Evolutionary conservation across 1,140 invertebrate species (phyloP), one percentile per base, ranked within the genome.

Genomic region (Caenorhabditis remanei): DNA sequence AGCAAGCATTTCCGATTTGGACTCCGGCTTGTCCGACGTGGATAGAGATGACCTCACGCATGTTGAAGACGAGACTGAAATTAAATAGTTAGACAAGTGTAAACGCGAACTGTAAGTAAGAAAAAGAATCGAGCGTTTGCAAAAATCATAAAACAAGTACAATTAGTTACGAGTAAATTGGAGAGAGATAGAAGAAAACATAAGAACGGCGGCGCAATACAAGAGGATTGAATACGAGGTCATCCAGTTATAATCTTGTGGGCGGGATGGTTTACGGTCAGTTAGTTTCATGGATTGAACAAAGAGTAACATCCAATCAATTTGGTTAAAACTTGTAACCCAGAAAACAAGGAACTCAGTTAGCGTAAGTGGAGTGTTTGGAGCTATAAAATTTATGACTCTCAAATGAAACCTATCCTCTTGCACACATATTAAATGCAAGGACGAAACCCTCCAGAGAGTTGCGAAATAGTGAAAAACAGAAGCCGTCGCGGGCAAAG

Each of bases 1-100:
- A 95, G 90, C 94, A 95, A 83, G 96, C 93, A 92, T 94, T 94
- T 40, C 94, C 94, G 79, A 94, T 94, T 92, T 94, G 94, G 11
- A 94, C 94, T 58, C 94, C 94, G 43, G 94, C 94, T 90, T 94
- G 94, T 43, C 94, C 94, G 84, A 94, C 91, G 89, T 94, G 94
- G 85, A 94, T 90, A 86, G 90, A 93, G 83, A 94, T 94, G 89
- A 94, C 94, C 91, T 94, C 94, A 56, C 91, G 90, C 93, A 86
- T 84, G 13, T 58, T 43, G 19, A 41, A 58, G 8, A 84, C 71
- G 6, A 14, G 53, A 14, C 40, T 43, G 41, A 71, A 71, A 46
- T 46, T 16, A n/a, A n/a, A 4, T 3, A 19, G n/a, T 58, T 53
- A 53, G 50, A 58, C 56, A n/a, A 58, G 16, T n/a, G 16, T 13